Base-by-base conservation (phyloP, 2,888 invertebrate species). In the Bibio marci region DNA sequence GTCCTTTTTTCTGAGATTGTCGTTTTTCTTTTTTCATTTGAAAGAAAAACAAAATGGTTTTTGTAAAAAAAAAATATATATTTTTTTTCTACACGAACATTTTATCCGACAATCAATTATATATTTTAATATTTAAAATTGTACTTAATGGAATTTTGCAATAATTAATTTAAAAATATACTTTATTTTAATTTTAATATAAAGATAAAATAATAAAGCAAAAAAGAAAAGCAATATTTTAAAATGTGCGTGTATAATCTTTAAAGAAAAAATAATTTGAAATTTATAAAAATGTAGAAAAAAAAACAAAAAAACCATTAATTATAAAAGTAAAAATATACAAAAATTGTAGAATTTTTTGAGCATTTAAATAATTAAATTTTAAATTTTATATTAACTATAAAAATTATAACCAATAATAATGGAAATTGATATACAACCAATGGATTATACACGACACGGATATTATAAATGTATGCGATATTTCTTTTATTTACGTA, bases 1-100 rank as follows among this genome's bases (percentile, higher is more conserved):
- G 38, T 38, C 38, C 38, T 38, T 38, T 38, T 38, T 38, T 38
- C 38, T 28, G 30, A 28, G 35, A 35, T 27, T 35, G 35, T 35
- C 27, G 14, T 35, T 13, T 27, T n/a, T 8, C 18, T n/a, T 7
- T 4, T 11, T 13, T 15, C 11, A 33, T 15, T 33, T 8, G 4
- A 8, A 12, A 14, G 17, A 8, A 26, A 11, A 26, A 30, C 12
- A 8, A 30, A 30, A 30, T n/a, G n/a, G n/a, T n/a, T n/a, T n/a
- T n/a, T n/a, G n/a, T n/a, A n/a, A n/a, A n/a, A n/a, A n/a, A n/a
- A n/a, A n/a, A n/a, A n/a, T n/a, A 18, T 18, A 33, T 17, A 32
- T 10, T 32, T 4, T 14, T 14, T 32, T 32, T 32, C 10, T 32
- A n/a, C 32, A 15, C 15, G 15, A 32, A 26, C 6, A 26, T 26